Conservation (phyloP, 2,797 vertebrate species). For the Hylomyscus alleni region DNA sequence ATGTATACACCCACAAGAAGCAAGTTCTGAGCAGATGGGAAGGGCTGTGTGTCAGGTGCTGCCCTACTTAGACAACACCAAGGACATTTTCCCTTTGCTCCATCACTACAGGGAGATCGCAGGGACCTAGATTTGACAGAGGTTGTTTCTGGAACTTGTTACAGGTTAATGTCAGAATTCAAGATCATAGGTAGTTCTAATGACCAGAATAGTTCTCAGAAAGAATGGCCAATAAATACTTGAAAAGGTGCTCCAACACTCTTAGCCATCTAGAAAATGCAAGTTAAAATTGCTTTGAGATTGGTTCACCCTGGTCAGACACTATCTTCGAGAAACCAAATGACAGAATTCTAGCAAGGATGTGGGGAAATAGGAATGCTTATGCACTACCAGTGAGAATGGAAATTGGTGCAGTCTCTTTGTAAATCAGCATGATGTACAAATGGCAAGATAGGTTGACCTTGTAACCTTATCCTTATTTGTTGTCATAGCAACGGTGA, state of each 20-base stretch:
- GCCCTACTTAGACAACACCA: neutral
- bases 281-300: neutral
- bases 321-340: neutral
- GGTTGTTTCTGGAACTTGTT: neutral
- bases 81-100: neutral
- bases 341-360: neutral
- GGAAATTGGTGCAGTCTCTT: neutral
- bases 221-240: neutral
- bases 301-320: neutral
- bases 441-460: neutral
- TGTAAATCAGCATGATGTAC: neutral
- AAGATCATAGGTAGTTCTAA: conserved; percentile 22
- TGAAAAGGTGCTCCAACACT: neutral
- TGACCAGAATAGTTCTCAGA: neutral
- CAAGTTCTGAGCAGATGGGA: neutral
- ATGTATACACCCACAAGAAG: neutral
- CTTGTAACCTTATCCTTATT: neutral
- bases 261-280: neutral
- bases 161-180: neutral
- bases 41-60: neutral
- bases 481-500: neutral
- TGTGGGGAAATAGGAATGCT: neutral
- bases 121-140: neutral
- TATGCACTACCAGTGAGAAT: neutral
- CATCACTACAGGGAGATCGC: neutral